Evolutionary conservation across 2,113 vertebrate genomes (phyloP).

Genomic region (Lagopus muta): DNA sequence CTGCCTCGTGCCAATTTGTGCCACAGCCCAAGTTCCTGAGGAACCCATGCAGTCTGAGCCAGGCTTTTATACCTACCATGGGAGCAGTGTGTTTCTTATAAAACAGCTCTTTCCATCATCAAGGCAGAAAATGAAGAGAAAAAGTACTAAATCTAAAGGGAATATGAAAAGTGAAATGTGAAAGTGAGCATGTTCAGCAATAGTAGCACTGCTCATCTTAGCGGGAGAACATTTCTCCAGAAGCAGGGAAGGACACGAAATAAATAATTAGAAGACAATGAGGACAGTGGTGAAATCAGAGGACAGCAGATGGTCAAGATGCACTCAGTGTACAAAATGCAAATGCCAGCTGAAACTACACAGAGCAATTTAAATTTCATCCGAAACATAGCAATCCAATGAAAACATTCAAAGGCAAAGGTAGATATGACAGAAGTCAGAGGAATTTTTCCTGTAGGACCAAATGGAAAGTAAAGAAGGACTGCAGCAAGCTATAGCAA

Average conservation of each 20-base stretch:
- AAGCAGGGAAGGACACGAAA: not conserved
- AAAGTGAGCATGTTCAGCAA: not conserved
- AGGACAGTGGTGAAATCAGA: not conserved
- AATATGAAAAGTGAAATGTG: not conserved
- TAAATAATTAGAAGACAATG: not conserved
- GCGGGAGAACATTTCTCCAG: not conserved
- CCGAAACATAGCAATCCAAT: not conserved
- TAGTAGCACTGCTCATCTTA: not conserved
- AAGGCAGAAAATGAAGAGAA: not conserved
- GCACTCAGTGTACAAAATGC: not conserved
- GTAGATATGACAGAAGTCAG: not conserved
- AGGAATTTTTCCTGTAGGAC: not conserved
- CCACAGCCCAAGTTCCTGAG: not conserved
- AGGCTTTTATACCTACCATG: not conserved
- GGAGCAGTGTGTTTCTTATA: not conserved
- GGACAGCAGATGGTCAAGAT: not conserved
- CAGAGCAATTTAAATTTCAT: not conserved
- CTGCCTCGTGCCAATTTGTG: slow-evolving; percentile 9
- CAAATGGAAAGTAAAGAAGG: slow-evolving; percentile 2
- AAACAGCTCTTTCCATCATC: not conserved
- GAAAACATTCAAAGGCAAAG: slow-evolving; percentile 9
- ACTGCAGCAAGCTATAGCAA: not conserved
- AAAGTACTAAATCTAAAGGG: not conserved
- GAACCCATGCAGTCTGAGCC: not conserved
- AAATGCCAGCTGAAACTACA: not conserved